Percentiles rank a stretch among this genome's conserved stretches.
Evolutionary conservation across 2,113 vertebrate species (phyloP).

Genomic region (Oxygymnocypris stewartii): DNA sequence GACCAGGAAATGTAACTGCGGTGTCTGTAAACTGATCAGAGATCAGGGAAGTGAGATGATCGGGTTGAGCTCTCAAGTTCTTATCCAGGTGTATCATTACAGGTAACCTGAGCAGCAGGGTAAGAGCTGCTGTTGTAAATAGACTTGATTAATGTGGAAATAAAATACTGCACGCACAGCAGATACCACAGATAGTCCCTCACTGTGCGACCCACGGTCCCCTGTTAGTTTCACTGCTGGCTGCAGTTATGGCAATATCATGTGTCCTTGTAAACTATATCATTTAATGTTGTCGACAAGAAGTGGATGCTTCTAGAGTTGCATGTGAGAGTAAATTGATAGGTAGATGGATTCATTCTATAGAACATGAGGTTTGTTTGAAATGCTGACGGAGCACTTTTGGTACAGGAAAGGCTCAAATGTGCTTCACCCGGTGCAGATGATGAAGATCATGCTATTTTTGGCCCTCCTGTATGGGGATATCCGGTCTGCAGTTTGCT

Average conservation of each 20-base stretch:
- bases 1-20: conserved; percentile 9
- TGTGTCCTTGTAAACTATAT: conserved; percentile 24
- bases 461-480: conserved; percentile 41
- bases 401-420: conserved; percentile 36
- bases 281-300: conserved; percentile 16
- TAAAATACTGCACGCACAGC: conserved; percentile 33
- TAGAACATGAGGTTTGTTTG: conserved; percentile 26
- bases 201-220: background rate
- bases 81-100: conserved; percentile 53
- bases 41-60: conserved; percentile 41
- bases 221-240: conserved; percentile 7
- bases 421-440: conserved; percentile 38
- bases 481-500: conserved; percentile 38
- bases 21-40: conserved; percentile 35
- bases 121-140: conserved; percentile 43
- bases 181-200: conserved; percentile 28
- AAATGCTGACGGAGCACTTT: conserved; percentile 39
- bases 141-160: conserved; percentile 46
- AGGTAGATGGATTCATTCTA: background rate
- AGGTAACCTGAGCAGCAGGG: conserved; percentile 47
- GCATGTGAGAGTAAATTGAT: conserved; percentile 18
- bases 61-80: conserved; percentile 37
- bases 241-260: conserved; percentile 25
- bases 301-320: background rate
- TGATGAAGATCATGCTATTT: conserved; percentile 50